Percentiles rank a stretch among this genome's conserved stretches.
These are phyloP conservation scores for Portunus trituberculatus DNA, from an alignment of 1,140 invertebrate species.

Conservation along the genomic window DNA sequence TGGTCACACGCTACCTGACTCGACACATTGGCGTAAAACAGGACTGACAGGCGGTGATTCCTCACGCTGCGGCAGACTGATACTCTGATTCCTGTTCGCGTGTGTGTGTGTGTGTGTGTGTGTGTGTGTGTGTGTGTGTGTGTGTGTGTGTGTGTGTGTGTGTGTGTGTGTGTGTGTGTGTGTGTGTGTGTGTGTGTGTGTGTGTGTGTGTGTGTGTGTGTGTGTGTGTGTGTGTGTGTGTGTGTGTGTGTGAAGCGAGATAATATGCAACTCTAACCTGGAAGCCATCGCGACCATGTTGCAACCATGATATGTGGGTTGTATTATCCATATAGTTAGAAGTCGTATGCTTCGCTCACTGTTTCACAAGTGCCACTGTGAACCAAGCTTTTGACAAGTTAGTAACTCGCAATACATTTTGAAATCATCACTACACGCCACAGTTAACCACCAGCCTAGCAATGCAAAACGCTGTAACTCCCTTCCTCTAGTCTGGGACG, in stretches of 20 bases:
- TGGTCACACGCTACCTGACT: slow-evolving; percentile 5
- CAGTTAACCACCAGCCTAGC: too few species aligned
- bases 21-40: neutral
- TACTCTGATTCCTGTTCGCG: neutral
- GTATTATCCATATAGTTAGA: too few species aligned
- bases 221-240: slow-evolving; percentile 15
- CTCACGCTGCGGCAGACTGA: neutral
- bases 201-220: slow-evolving; percentile 48
- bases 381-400: too few species aligned
- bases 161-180: slow-evolving; percentile 33
- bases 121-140: slow-evolving; percentile 47
- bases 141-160: neutral
- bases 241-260: neutral
- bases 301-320: too few species aligned
- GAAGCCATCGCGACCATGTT: too few species aligned
- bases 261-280: too few species aligned
- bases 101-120: slow-evolving; percentile 49
- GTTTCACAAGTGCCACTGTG: too few species aligned
- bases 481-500: too few species aligned
- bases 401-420: too few species aligned
- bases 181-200: slow-evolving; percentile 42
- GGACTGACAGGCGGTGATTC: neutral
- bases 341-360: too few species aligned
- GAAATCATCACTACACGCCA: too few species aligned
- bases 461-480: too few species aligned